Conservation (phyloP, 2,888 invertebrate genomes). For the Philereme transversata region DNA sequence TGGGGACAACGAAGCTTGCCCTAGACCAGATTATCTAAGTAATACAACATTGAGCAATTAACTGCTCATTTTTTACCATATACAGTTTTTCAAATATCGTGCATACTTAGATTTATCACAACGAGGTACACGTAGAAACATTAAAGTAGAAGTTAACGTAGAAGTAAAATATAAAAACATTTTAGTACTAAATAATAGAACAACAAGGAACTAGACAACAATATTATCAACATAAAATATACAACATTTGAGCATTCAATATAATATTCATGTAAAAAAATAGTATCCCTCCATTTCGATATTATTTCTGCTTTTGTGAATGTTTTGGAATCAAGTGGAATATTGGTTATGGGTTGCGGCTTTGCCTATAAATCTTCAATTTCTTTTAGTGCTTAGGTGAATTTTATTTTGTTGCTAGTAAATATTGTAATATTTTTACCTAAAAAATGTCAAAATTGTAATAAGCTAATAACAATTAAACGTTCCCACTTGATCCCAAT, state of each 20-base stretch:
- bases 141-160: slow-evolving; percentile 38
- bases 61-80: slow-evolving; percentile 70
- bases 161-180: slow-evolving; percentile 17
- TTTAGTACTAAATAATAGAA: slow-evolving; percentile 58
- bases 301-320: slow-evolving; percentile 54
- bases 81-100: slow-evolving; percentile 65
- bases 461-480: too few relatives aligned
- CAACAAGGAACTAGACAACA: slow-evolving; percentile 75
- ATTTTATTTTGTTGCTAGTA: too few relatives aligned
- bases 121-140: slow-evolving; percentile 70
- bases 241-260: slow-evolving; percentile 79
- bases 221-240: slow-evolving; percentile 78
- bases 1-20: slow-evolving; percentile 50
- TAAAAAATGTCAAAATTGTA: too few relatives aligned
- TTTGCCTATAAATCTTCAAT: slow-evolving; percentile 34
- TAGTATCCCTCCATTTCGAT: slow-evolving; percentile 67
- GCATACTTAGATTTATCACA: slow-evolving; percentile 76
- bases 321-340: slow-evolving; percentile 50
- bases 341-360: slow-evolving; percentile 24
- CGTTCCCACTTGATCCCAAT: slow-evolving; percentile 2
- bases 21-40: slow-evolving; percentile 37
- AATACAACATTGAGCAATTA: slow-evolving; percentile 65
- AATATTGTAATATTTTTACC: too few relatives aligned
- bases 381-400: slow-evolving; percentile 30
- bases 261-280: slow-evolving; percentile 77